Percentiles rank a stretch among this genome's conserved stretches.
Evolutionary conservation across 2,113 vertebrate species (phyloP).

Genomic region (mouse (Mus musculus)): GRCm39 chrX:52203501-52204000

Average conservation of each 20-base stretch:
- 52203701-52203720: conserved; percentile 81
- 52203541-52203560: conserved; percentile 68
- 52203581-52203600: conserved; percentile 62
- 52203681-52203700: conserved; percentile 71
- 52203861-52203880: conserved; percentile 77
- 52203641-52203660: conserved; percentile 68
- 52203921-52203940: conserved; percentile 65
- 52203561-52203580: conserved; percentile 73
- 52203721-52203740: conserved; percentile 14
- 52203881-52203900: conserved; percentile 69
- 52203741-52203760: conserved; percentile 42
- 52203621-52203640: conserved; percentile 70
- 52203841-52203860: conserved; percentile 70
- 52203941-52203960: conserved; percentile 70
- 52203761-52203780: conserved; percentile 63
- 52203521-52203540: conserved; percentile 70
- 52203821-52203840: conserved; percentile 74
- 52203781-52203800: conserved; percentile 56
- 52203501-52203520: conserved; percentile 60
- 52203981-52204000: conserved; percentile 60
- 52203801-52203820: conserved; percentile 72
- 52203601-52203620: conserved; percentile 60
- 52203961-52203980: conserved; percentile 56
- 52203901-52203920: conserved; percentile 79
- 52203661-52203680: conserved; percentile 80